A percentile compares a stretch with the other conserved stretches of the same genome.
These are phyloP conservation scores for Candidula unifasciata DNA, from an alignment of 2,888 invertebrate species.

Conservation along the genomic window DNA sequence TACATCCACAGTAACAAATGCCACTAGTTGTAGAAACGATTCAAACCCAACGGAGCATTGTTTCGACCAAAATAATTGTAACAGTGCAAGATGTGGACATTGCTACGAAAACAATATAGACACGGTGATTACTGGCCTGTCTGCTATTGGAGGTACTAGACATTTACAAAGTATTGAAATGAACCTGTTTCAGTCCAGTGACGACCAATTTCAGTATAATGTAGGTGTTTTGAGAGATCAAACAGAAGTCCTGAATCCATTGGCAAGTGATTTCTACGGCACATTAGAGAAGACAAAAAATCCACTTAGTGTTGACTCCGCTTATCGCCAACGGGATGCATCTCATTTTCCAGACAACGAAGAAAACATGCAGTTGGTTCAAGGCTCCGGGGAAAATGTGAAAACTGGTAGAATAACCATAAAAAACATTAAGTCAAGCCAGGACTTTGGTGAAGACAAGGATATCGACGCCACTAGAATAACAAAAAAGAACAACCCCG, in stretches of 20 bases:
- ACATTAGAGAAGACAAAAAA: neutral
- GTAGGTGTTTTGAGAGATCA: conserved; percentile 17
- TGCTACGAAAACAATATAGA: neutral
- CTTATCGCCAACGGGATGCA: too few relatives aligned
- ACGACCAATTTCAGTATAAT: neutral
- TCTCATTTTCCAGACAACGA: too few relatives aligned
- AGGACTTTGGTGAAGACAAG: too few relatives aligned
- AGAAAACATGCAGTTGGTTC: too few relatives aligned
- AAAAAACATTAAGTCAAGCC: too few relatives aligned
- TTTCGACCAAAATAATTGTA: too few relatives aligned
- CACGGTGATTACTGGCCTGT: too few relatives aligned
- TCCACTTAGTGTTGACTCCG: too few relatives aligned
- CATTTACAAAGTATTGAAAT: neutral
- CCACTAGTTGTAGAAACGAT: neutral
- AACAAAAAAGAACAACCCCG: neutral
- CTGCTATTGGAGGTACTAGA: neutral
- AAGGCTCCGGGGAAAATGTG: too few relatives aligned
- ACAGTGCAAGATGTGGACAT: too few relatives aligned
- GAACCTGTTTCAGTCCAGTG: neutral
- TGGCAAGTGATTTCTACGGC: conserved; percentile 30
- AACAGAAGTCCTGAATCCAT: conserved; percentile 23
- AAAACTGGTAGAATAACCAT: neutral
- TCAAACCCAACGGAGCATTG: neutral
- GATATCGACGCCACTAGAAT: too few relatives aligned
- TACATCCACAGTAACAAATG: neutral